These are phyloP conservation scores for Coturnix japonica DNA, from an alignment of 2,113 vertebrate genomes.

Conservation along the genomic window DNA sequence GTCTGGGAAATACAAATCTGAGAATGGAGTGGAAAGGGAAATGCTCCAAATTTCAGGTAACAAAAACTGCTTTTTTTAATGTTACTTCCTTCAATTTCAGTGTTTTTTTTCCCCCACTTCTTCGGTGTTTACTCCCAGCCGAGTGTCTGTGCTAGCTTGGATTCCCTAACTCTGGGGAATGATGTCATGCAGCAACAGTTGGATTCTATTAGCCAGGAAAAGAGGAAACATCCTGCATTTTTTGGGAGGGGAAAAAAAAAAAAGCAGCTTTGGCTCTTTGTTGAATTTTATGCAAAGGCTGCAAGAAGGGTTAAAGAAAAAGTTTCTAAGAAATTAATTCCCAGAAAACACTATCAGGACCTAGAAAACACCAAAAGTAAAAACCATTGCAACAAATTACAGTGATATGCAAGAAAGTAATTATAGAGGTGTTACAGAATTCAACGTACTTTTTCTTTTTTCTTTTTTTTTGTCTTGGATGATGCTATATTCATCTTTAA, in stretches of 20 bases:
- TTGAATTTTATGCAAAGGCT: constrained; percentile 40
- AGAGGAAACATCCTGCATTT: constrained; percentile 70
- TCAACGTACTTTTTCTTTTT: not conserved
- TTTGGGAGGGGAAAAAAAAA: not conserved
- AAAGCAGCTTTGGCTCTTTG: constrained; percentile 33
- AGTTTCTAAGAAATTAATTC: not conserved
- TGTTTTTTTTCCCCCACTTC: not conserved
- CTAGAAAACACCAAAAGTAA: not conserved
- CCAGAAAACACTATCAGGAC: not conserved
- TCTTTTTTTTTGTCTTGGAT: not conserved
- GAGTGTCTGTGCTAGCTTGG: constrained; percentile 39
- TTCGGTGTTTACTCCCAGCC: constrained; percentile 27
- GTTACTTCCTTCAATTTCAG: not conserved
- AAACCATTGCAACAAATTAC: not conserved
- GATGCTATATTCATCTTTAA: not conserved
- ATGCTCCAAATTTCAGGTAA: constrained; percentile 79
- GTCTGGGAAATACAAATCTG: constrained; percentile 74
- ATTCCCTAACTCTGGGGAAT: constrained; percentile 68
- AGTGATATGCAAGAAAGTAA: not conserved
- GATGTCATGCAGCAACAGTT: constrained; percentile 81
- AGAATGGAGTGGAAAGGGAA: constrained; percentile 81
- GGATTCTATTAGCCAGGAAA: constrained; percentile 78
- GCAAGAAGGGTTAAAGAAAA: not conserved
- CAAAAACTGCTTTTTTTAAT: constrained; percentile 26
- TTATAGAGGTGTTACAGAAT: not conserved